Evolutionary conservation across 2,888 invertebrate species (phyloP), one percentile per base, ranked within the genome.

Genomic region (Cephus pygmeus): DNA sequence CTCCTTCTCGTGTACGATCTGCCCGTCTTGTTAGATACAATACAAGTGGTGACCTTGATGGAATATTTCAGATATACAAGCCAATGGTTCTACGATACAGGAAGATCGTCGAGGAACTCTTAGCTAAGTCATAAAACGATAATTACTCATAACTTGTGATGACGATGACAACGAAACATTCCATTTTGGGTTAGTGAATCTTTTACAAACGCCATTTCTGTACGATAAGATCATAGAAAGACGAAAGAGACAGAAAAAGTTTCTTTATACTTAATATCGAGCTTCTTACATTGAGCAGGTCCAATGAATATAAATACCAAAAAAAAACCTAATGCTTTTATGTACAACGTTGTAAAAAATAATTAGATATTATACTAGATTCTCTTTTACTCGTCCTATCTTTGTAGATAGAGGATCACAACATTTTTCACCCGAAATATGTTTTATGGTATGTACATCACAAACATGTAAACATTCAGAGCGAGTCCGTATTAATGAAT

Each of bases 51-150:
- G 6, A 56, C 40, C 40, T 56, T 56, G 56, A 23, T 15, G 23
- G 2, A 23, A 34, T 34, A 80, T 90, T 86, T 74, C 92, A 93
- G 85, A 95, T 96, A 83, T 97, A 97, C 91, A 92, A 92, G 69
- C 95, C 96, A 0, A 96, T 97, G 96, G 88, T 96, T 33, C 89
- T 92, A 3, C 93, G 96, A 79, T 97, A 96, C 91, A 92, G 94
- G 36, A 93, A 92, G 80, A 93, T 95, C 87, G 91, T 92, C 3
- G 83, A 87, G 30, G 76, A 83, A 77, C 76, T 86, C 83, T 88
- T 80, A 83, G 91, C 76, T 85, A 85, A 75, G 34, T n/a, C 75
- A 40, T 34, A 76, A 33, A 11, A n/a, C 71, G 71, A 31, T 12
- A 15, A 33, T 71, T 71, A 23, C 56, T 56, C 23, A 9, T 56